A percentile compares a stretch with the other conserved stretches of the same genome.
phyloP scores from a whole-genome alignment of 2,888 invertebrate species.

The Amiota communis region DNA sequence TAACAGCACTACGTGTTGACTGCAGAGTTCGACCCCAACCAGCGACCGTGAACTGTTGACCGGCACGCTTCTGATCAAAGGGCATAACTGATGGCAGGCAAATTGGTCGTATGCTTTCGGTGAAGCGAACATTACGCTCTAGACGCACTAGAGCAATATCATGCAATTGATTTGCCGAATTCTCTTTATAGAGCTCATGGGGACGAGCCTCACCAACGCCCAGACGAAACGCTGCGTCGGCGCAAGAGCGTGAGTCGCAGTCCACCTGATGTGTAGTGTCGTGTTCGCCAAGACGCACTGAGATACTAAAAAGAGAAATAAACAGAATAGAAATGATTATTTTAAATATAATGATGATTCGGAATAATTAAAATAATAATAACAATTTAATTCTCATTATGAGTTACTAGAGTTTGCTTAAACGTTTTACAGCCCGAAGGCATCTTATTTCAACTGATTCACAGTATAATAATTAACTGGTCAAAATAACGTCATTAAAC shows the following conservation, averaged over 20 bases:
- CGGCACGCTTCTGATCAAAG: slow-evolving; percentile 44
- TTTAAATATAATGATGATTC: no score
- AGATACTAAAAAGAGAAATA: slow-evolving; percentile 52
- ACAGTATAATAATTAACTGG: slow-evolving; percentile 3
- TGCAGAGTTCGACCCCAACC: slow-evolving; percentile 79
- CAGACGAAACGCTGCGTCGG: slow-evolving; percentile 76
- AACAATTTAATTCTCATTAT: no score
- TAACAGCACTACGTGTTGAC: slow-evolving; percentile 74
- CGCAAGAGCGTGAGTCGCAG: slow-evolving; percentile 73
- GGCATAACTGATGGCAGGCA: slow-evolving; percentile 75
- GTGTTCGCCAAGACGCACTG: slow-evolving; percentile 68
- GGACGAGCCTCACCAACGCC: slow-evolving; percentile 78
- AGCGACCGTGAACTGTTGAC: slow-evolving; percentile 74
- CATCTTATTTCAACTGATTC: slow-evolving; percentile 4
- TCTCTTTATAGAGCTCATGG: slow-evolving; percentile 79
- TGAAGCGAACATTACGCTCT: slow-evolving; percentile 75
- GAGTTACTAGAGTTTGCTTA: no score
- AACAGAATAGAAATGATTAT: slow-evolving; percentile 16
- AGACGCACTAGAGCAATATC: slow-evolving; percentile 84
- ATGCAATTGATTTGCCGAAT: slow-evolving; percentile 77
- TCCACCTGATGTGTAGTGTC: slow-evolving; percentile 62
- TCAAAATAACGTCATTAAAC: neutral
- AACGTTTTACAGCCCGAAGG: neutral
- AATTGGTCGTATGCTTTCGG: slow-evolving; percentile 76
- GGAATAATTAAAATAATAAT: no score